phyloP scores from a whole-genome alignment of 2,888 invertebrate species.

The Acrobasis repandana region DNA sequence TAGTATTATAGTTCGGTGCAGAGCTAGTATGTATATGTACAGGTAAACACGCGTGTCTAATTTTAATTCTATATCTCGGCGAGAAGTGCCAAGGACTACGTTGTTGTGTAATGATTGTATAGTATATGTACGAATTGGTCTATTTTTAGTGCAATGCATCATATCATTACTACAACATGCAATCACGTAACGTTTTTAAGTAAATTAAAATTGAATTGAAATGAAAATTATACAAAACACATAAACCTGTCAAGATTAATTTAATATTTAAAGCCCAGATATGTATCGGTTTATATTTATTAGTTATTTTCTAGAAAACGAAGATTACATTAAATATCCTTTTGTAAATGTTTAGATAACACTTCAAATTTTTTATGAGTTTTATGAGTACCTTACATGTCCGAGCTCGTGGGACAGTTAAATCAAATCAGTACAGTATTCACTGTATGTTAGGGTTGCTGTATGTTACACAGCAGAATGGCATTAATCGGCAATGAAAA shows the following conservation, averaged over 20 bases:
- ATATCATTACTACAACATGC: background rate
- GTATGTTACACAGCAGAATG: no score
- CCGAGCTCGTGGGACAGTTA: no score
- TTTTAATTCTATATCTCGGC: background rate
- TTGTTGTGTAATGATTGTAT: background rate
- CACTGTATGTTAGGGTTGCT: no score
- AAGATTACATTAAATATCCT: no score
- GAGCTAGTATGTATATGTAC: background rate
- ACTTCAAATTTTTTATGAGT: no score
- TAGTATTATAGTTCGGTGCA: no score
- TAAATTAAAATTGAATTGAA: background rate
- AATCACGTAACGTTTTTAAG: slow-evolving; percentile 1
- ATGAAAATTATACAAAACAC: background rate
- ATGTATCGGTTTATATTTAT: no score
- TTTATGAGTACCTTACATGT: no score
- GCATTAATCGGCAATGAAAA: no score
- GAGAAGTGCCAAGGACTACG: slow-evolving; percentile 9
- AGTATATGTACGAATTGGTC: background rate
- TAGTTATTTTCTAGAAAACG: no score
- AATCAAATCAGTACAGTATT: no score
- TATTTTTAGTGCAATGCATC: background rate
- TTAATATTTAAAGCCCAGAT: background rate
- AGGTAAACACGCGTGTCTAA: background rate
- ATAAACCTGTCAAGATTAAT: background rate
- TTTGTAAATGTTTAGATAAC: no score